Percentiles rank a stretch among this genome's conserved stretches.
Evolutionary conservation across 2,113 vertebrate genomes (phyloP).

Genomic region (Eulacestoma nigropectus): DNA sequence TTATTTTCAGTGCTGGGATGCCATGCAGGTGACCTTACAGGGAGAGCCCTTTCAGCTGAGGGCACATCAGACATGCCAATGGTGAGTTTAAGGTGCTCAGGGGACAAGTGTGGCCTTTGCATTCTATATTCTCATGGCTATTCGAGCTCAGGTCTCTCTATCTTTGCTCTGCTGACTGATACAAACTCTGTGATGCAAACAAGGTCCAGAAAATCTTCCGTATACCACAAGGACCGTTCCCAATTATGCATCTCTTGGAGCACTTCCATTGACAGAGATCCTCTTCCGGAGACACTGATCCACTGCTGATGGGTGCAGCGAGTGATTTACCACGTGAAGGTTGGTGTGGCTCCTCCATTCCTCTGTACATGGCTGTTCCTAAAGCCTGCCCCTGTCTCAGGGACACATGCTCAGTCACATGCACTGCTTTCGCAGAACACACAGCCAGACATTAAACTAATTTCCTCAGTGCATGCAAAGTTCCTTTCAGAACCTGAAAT

Average conservation of each 20-base stretch:
- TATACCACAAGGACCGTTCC: neutral
- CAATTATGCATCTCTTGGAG: neutral
- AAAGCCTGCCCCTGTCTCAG: neutral
- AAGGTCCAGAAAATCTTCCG: neutral
- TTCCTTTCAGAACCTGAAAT: neutral
- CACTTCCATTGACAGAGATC: neutral
- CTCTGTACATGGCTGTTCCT: neutral
- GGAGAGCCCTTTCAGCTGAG: neutral
- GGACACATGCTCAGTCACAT: fast-evolving
- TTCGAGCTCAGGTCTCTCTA: neutral
- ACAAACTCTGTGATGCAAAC: neutral
- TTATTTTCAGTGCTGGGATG: neutral
- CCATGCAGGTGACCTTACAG: neutral
- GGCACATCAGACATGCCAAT: neutral
- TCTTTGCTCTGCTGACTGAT: neutral
- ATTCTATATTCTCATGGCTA: neutral
- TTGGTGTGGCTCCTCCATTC: neutral
- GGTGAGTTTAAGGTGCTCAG: neutral
- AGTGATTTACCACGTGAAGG: neutral
- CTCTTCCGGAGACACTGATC: neutral
- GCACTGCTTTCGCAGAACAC: neutral
- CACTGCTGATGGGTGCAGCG: neutral
- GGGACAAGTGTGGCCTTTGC: neutral
- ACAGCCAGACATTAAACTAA: neutral
- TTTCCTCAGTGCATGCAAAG: neutral